phyloP scores from a whole-genome alignment of 2,113 vertebrate genomes.

The Paracanthobrama guichenoti region DNA sequence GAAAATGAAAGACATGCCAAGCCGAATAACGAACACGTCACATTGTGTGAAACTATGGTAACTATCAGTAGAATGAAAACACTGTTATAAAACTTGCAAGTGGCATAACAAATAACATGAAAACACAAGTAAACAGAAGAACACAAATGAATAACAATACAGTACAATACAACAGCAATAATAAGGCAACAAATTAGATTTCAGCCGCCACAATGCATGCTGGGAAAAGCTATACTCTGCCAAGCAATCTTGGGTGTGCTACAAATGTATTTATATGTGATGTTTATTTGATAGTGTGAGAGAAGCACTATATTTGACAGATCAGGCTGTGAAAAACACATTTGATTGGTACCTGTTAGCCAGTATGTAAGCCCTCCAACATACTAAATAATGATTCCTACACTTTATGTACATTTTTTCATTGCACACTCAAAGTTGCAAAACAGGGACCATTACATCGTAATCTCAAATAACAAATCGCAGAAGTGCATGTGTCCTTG shows the following conservation, averaged over 20 bases:
- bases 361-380: background rate
- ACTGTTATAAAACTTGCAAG: background rate
- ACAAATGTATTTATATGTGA: constrained; percentile 3
- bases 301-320: constrained; percentile 27
- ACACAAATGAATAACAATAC: constrained; percentile 7
- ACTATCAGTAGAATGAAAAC: background rate
- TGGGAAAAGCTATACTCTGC: constrained; percentile 3
- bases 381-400: background rate
- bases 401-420: background rate
- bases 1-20: background rate
- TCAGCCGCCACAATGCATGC: background rate
- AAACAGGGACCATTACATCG: background rate
- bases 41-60: background rate
- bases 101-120: background rate
- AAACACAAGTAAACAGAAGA: constrained; percentile 21
- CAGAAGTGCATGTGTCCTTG: constrained; percentile 2
- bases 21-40: background rate
- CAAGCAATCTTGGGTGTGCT: constrained; percentile 5
- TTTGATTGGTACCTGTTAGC: constrained; percentile 12
- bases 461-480: background rate
- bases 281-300: constrained; percentile 46
- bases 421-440: background rate
- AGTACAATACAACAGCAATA: constrained; percentile 10
- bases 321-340: constrained; percentile 4
- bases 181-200: constrained; percentile 25